Evolutionary conservation across 2,888 invertebrate genomes (phyloP).

Genomic region (Chelonus formosanus): DNA sequence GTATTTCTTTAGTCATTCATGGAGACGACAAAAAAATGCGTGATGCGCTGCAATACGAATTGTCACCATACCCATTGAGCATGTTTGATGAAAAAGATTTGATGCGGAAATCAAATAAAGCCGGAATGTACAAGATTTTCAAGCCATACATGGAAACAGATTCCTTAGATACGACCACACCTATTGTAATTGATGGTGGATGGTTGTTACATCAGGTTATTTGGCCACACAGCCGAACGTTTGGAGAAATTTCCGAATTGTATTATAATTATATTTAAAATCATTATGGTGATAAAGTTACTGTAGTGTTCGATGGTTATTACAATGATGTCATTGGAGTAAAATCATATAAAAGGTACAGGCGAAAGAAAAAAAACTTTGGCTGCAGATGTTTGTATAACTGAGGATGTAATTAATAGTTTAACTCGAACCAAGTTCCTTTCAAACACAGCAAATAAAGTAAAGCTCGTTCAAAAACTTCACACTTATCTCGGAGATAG

Average conservation of each 20-base stretch:
- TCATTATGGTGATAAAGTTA: constrained; percentile 31
- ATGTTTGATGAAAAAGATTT: constrained; percentile 40
- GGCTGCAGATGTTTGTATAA: constrained; percentile 2
- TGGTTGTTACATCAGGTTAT: constrained; percentile 34
- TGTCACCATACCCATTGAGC: constrained; percentile 39
- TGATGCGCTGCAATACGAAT: constrained; percentile 36
- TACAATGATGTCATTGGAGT: constrained; percentile 27
- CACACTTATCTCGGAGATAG: too few relatives aligned
- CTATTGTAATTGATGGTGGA: constrained; percentile 39
- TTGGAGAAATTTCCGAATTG: constrained; percentile 24
- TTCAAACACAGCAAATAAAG: too few relatives aligned
- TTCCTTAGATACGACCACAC: too few relatives aligned
- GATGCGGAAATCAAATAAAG: constrained; percentile 35
- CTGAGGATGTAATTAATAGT: not conserved
- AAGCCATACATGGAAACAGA: too few relatives aligned
- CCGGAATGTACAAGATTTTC: too few relatives aligned
- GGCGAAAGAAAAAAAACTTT: constrained; percentile 25
- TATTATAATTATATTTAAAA: constrained; percentile 17
- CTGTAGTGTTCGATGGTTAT: constrained; percentile 43
- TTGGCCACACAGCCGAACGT: constrained; percentile 34
- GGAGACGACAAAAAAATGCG: constrained; percentile 37
- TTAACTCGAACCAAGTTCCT: too few relatives aligned
- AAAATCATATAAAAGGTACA: constrained; percentile 38
- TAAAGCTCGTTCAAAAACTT: too few relatives aligned
- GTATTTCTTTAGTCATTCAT: constrained; percentile 39